phyloP scores from a whole-genome alignment of 2,113 vertebrate genomes.

The Kryptolebias marmoratus region DNA sequence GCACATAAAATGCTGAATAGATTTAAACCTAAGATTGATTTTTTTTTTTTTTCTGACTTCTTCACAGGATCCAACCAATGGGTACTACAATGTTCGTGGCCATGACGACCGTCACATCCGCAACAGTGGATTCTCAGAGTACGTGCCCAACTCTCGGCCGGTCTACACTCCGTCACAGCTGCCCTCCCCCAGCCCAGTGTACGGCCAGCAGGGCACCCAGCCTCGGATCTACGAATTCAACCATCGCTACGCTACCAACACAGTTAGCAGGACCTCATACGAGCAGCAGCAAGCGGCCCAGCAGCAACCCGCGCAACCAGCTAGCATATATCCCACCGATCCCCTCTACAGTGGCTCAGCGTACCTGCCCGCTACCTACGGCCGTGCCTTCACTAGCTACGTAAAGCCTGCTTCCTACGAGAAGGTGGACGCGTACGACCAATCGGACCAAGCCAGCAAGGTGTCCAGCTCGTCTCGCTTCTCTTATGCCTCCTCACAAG shows the following conservation, averaged over 20 bases:
- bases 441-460: conserved; percentile 84
- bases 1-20: not conserved
- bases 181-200: conserved; percentile 79
- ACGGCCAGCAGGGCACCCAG: conserved; percentile 78
- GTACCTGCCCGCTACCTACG: conserved; percentile 86
- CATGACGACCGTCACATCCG: conserved; percentile 83
- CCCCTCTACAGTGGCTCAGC: conserved; percentile 81
- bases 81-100: conserved; percentile 91
- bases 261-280: conserved; percentile 76
- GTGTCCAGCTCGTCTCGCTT: conserved; percentile 84
- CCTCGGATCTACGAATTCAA: conserved; percentile 85
- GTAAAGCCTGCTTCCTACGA: conserved; percentile 85
- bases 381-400: conserved; percentile 88
- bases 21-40: not conserved
- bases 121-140: conserved; percentile 84
- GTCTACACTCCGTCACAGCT: conserved; percentile 83
- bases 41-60: not conserved
- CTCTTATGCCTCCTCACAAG: conserved; percentile 87
- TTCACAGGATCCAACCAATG: conserved; percentile 88
- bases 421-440: conserved; percentile 85
- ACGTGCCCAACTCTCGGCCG: conserved; percentile 79
- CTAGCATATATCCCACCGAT: conserved; percentile 79
- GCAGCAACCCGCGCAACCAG: conserved; percentile 73
- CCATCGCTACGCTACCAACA: conserved; percentile 82
- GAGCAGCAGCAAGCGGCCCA: conserved; percentile 81